A percentile compares a stretch with the other conserved stretches of the same genome.
phyloP scores from a whole-genome alignment of 2,888 invertebrate species.

The Ectobius pallidus region DNA sequence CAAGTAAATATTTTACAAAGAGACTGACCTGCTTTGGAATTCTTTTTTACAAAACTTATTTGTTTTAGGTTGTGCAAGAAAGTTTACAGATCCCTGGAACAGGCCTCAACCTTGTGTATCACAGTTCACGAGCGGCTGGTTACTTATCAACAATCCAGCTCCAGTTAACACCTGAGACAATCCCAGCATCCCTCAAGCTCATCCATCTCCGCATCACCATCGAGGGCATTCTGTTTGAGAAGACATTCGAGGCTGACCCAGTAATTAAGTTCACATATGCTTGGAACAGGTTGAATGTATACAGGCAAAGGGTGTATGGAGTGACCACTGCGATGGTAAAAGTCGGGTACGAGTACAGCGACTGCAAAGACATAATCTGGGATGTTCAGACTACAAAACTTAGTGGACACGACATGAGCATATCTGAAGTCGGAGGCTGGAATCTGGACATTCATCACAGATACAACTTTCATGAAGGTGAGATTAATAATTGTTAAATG shows the following conservation, averaged over 20 bases:
- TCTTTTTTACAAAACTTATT: too few species aligned
- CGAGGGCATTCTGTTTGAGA: slow-evolving; percentile 92
- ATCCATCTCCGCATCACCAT: slow-evolving; percentile 92
- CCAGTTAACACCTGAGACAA: slow-evolving; percentile 84
- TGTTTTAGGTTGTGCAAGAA: slow-evolving; percentile 83
- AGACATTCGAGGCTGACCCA: slow-evolving; percentile 94
- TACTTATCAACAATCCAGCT: slow-evolving; percentile 92
- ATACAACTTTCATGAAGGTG: slow-evolving; percentile 97
- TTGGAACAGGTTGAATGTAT: slow-evolving; percentile 96
- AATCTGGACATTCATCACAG: slow-evolving; percentile 97
- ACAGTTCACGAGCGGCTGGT: slow-evolving; percentile 92
- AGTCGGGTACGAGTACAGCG: slow-evolving; percentile 95
- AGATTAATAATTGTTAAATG: slow-evolving; percentile 38
- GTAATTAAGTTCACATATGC: slow-evolving; percentile 96
- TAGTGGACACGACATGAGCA: slow-evolving; percentile 95
- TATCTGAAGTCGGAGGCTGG: slow-evolving; percentile 97
- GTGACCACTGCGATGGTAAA: slow-evolving; percentile 93
- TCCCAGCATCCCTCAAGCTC: slow-evolving; percentile 80
- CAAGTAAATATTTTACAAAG: too few species aligned
- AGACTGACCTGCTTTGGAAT: too few species aligned
- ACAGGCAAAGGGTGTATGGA: slow-evolving; percentile 95
- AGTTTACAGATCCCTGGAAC: slow-evolving; percentile 94
- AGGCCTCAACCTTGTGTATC: slow-evolving; percentile 93
- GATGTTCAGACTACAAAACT: slow-evolving; percentile 93
- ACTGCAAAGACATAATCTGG: slow-evolving; percentile 94